phyloP scores from a whole-genome alignment of 2,888 invertebrate genomes.

The Dichetophora obliterata region DNA sequence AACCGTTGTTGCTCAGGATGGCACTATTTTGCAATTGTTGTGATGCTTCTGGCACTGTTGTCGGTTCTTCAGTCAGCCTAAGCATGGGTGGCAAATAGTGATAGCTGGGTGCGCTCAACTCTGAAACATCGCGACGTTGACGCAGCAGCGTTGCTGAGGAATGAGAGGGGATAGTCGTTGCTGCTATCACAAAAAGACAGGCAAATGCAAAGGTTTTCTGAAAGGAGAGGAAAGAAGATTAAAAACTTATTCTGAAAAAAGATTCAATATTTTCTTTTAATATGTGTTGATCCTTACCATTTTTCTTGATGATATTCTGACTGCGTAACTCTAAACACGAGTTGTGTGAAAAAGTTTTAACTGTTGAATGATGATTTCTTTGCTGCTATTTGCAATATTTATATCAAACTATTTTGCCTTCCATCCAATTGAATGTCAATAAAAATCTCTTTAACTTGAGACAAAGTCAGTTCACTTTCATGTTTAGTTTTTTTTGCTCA shows the following conservation, averaged over 20 bases:
- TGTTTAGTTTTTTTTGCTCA: background rate
- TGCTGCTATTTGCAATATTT: background rate
- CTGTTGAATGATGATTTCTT: conserved; percentile 18
- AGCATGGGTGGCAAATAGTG: conserved; percentile 49
- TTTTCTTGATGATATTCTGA: background rate
- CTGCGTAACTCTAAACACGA: background rate
- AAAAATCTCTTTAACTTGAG: background rate
- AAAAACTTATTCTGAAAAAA: background rate
- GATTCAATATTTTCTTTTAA: background rate
- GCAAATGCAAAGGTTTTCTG: conserved; percentile 60
- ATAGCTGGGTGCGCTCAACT: conserved; percentile 48
- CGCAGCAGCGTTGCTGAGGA: conserved; percentile 45
- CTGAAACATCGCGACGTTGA: conserved; percentile 58
- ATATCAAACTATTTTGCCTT: background rate
- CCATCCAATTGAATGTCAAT: background rate
- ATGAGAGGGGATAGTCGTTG: conserved; percentile 51
- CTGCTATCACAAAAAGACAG: conserved; percentile 54
- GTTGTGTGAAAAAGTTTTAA: background rate
- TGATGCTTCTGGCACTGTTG: conserved; percentile 26
- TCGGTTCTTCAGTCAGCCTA: background rate
- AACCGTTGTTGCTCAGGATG: conserved; percentile 52
- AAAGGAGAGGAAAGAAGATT: background rate
- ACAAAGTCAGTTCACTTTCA: background rate
- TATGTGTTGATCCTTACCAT: conserved; percentile 6
- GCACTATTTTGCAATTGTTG: conserved; percentile 40